Conservation (phyloP, 2,113 vertebrate species). For the Chloropsis hardwickii region DNA sequence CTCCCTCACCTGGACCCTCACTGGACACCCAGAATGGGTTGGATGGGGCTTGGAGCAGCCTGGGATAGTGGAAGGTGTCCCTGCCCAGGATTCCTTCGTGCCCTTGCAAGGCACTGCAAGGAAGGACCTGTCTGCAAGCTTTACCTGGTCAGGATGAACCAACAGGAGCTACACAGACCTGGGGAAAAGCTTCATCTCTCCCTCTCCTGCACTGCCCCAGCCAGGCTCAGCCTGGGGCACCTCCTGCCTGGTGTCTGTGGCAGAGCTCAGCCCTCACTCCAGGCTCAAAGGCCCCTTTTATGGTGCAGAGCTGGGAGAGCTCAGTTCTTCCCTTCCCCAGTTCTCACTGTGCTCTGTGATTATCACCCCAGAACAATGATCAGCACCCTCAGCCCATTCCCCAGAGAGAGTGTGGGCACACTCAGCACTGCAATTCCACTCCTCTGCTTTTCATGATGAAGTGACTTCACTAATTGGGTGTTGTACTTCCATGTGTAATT, state of each 20-base stretch:
- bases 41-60: neutral
- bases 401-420: conserved; percentile 23
- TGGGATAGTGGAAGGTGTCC: neutral
- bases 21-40: neutral
- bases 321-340: neutral
- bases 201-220: neutral
- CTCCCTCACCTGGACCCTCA: neutral
- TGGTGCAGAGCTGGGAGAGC: neutral
- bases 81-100: neutral
- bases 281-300: neutral
- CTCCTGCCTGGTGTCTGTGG: neutral
- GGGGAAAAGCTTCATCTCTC: neutral
- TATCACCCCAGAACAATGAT: neutral
- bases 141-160: neutral
- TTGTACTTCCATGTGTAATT: neutral
- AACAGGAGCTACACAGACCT: neutral
- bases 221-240: neutral
- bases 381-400: neutral
- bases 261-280: neutral
- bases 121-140: neutral
- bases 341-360: neutral
- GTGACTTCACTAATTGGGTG: conserved; percentile 39
- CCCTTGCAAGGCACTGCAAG: neutral
- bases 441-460: conserved; percentile 33
- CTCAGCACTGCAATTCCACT: neutral